Evolutionary conservation across 2,888 invertebrate species (phyloP).

Genomic region (Ecdyonurus torrentis): DNA sequence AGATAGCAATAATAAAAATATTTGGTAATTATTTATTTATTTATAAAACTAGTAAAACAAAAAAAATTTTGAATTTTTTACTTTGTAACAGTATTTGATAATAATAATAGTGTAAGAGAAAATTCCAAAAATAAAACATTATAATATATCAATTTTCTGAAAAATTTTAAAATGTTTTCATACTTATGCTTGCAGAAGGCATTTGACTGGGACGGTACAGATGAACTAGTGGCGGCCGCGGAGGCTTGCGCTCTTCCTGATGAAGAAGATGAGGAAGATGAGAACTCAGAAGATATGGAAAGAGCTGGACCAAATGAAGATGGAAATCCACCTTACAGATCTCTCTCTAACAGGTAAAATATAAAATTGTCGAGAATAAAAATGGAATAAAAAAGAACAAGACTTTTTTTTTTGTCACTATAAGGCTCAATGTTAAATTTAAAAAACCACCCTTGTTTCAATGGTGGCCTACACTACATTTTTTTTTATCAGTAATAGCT

Average conservation of each 20-base stretch:
- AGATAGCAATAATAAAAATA: no score
- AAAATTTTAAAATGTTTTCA: no score
- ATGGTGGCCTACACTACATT: no score
- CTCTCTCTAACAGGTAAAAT: constrained; percentile 20
- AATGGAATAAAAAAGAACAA: not conserved
- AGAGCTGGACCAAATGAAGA: constrained; percentile 34
- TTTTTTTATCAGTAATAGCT: no score
- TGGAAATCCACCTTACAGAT: constrained; percentile 54
- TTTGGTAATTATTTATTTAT: not conserved
- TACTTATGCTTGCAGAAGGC: constrained; percentile 1
- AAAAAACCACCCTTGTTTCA: no score
- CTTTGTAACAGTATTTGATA: no score
- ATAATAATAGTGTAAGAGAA: no score
- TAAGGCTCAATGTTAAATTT: no score
- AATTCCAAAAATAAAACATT: no score
- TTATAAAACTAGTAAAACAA: not conserved
- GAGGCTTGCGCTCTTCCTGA: constrained; percentile 3
- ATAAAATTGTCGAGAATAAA: not conserved
- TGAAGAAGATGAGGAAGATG: constrained; percentile 8
- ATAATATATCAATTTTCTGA: no score
- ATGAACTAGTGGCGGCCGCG: constrained; percentile 4
- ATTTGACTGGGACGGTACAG: constrained; percentile 3
- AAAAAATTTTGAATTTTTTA: not conserved
- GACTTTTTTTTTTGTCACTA: not conserved
- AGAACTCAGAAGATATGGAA: constrained; percentile 25